Evolutionary conservation across 2,888 invertebrate genomes (phyloP).

Genomic region (Torymus texanus): DNA sequence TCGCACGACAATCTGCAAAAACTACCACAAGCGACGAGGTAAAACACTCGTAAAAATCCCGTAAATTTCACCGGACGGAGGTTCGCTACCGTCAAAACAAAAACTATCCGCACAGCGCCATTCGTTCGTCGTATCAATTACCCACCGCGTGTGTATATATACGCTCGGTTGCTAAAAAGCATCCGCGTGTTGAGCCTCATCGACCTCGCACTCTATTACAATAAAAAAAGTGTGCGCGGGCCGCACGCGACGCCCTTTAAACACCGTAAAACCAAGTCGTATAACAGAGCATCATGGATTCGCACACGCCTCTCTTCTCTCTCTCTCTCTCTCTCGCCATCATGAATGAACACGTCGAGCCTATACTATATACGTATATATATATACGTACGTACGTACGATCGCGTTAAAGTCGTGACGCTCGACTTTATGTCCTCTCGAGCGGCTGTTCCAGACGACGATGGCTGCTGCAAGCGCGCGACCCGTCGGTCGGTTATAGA

Average conservation of each 20-base stretch:
- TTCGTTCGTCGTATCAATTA: constrained; percentile 1
- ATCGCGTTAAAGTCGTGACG: constrained; percentile 44
- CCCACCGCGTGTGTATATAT: neutral
- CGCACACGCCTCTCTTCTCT: too few relatives aligned
- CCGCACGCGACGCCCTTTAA: neutral
- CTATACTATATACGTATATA: neutral
- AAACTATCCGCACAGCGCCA: neutral
- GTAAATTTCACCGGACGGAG: too few relatives aligned
- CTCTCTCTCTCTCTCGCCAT: neutral
- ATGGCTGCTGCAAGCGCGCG: neutral
- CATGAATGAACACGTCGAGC: constrained; percentile 8
- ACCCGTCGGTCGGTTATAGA: constrained; percentile 23
- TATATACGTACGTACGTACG: constrained; percentile 2
- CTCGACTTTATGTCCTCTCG: constrained; percentile 35
- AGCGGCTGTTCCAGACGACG: too few relatives aligned
- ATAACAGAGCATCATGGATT: too few relatives aligned
- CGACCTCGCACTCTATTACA: constrained; percentile 1
- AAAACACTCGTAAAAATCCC: constrained; percentile 38
- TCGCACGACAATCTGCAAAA: constrained; percentile 19
- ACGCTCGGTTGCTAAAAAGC: neutral
- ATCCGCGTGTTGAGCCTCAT: neutral
- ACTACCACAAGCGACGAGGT: constrained; percentile 9
- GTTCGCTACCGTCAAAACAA: constrained; percentile 15
- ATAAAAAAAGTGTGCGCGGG: neutral
- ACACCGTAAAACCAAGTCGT: too few relatives aligned